These are phyloP conservation scores for Porites lobata DNA, from an alignment of 92 coral and sea anemone genomes.

Conservation along the genomic window DNA sequence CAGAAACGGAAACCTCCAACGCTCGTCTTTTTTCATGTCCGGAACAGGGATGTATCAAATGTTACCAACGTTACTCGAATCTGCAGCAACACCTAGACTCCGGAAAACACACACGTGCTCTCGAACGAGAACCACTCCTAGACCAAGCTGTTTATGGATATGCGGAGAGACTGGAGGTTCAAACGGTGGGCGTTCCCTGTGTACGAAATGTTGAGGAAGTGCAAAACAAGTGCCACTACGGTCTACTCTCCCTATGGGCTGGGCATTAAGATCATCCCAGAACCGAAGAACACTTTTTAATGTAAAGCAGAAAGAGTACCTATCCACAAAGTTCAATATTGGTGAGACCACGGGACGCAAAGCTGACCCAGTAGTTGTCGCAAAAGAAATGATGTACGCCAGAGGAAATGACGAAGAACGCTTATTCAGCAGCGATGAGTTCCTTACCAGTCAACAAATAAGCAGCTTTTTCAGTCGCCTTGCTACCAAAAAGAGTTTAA, in stretches of 20 bases:
- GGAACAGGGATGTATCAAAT: conserved; percentile 33
- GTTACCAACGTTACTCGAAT: conserved; percentile 13
- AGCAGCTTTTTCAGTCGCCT: conserved; percentile 51
- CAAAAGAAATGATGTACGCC: conserved; percentile 28
- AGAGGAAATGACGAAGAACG: conserved; percentile 23
- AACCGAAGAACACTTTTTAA: background rate
- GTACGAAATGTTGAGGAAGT: background rate
- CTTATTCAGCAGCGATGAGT: conserved; percentile 28
- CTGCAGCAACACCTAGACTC: conserved; percentile 24
- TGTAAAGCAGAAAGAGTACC: conserved; percentile 37
- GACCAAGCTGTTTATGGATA: conserved; percentile 17
- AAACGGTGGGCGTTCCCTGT: background rate
- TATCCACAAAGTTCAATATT: conserved; percentile 12
- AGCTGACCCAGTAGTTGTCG: conserved; percentile 31
- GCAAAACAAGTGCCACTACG: background rate
- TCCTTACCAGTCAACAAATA: conserved; percentile 46
- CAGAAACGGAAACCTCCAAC: background rate
- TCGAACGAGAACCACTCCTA: conserved; percentile 9
- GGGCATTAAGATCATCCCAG: conserved; percentile 3
- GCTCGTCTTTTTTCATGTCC: conserved; percentile 4
- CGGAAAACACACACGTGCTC: background rate
- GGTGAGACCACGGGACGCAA: conserved; percentile 57
- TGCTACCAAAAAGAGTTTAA: conserved; percentile 37
- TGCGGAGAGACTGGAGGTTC: conserved; percentile 30
- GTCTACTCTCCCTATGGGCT: background rate